Evolutionary conservation across 2,113 vertebrate species (phyloP).

Genomic region (Trematomus loennbergii): DNA sequence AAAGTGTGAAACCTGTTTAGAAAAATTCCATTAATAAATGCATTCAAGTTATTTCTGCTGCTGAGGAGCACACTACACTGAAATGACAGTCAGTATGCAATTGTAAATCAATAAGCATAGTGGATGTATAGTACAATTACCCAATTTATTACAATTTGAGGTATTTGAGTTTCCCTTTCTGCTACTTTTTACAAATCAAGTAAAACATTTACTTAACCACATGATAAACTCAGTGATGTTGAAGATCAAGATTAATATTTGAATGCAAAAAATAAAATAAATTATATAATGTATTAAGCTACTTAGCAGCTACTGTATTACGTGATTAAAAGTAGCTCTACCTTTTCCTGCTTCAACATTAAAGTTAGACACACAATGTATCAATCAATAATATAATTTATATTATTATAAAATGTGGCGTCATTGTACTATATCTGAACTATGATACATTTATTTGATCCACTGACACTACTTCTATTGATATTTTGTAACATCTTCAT

Average conservation of each 20-base stretch:
- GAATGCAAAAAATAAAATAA: too few relatives aligned
- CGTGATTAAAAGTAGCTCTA: too few relatives aligned
- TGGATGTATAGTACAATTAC: too few relatives aligned
- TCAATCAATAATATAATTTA: not conserved
- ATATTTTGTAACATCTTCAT: not conserved
- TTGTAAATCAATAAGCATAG: too few relatives aligned
- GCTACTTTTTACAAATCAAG: too few relatives aligned
- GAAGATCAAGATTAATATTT: too few relatives aligned
- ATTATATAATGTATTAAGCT: too few relatives aligned
- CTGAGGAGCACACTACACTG: not conserved
- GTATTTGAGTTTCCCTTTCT: too few relatives aligned
- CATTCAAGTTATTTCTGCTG: not conserved
- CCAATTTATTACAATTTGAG: too few relatives aligned
- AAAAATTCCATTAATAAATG: not conserved
- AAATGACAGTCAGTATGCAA: not conserved
- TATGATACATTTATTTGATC: not conserved
- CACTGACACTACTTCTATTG: not conserved
- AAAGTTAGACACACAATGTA: not conserved
- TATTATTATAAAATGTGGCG: not conserved
- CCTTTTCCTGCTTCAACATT: not conserved
- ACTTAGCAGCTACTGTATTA: too few relatives aligned
- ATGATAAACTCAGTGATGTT: too few relatives aligned
- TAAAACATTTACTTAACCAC: too few relatives aligned
- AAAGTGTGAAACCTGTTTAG: not conserved
- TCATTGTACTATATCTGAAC: not conserved